Evolutionary conservation across 2,797 vertebrate genomes (phyloP).

Genomic region (Eidolon dupreanum): DNA sequence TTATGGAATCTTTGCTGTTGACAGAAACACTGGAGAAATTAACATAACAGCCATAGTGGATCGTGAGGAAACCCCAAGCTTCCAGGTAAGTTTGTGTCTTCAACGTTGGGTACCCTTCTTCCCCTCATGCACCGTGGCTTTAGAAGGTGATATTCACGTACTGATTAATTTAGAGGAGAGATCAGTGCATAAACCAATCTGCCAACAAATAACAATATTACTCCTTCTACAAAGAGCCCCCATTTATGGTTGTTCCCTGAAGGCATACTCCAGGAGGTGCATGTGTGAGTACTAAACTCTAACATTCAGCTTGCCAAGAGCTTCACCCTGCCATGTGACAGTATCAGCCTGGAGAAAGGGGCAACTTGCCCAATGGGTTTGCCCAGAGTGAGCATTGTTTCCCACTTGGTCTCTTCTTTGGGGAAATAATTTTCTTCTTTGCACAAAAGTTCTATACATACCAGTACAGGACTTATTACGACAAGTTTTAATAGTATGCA

Average conservation of each 20-base stretch:
- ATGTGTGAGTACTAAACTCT: not conserved
- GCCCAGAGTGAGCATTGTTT: not conserved
- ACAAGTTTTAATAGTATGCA: not conserved
- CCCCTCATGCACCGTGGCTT: not conserved
- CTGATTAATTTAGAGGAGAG: not conserved
- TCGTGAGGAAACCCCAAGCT: slow-evolving; percentile 88
- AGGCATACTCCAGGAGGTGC: not conserved
- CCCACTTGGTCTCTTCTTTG: not conserved
- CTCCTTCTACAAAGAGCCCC: not conserved
- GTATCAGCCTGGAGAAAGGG: not conserved
- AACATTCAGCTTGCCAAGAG: not conserved
- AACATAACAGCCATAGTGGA: slow-evolving; percentile 89
- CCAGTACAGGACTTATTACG: not conserved
- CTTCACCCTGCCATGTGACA: not conserved
- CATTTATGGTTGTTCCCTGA: not conserved
- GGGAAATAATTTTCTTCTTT: slow-evolving; percentile 46
- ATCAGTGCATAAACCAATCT: not conserved
- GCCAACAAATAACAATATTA: not conserved
- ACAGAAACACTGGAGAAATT: slow-evolving; percentile 89
- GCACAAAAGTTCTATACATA: not conserved
- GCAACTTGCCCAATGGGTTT: not conserved
- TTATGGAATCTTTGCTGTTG: slow-evolving; percentile 89
- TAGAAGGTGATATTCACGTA: not conserved
- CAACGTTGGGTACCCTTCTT: not conserved
- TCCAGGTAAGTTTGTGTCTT: slow-evolving; percentile 84